phyloP scores from a whole-genome alignment of 2,113 vertebrate genomes.

The Ornithorhynchus anatinus region DNA sequence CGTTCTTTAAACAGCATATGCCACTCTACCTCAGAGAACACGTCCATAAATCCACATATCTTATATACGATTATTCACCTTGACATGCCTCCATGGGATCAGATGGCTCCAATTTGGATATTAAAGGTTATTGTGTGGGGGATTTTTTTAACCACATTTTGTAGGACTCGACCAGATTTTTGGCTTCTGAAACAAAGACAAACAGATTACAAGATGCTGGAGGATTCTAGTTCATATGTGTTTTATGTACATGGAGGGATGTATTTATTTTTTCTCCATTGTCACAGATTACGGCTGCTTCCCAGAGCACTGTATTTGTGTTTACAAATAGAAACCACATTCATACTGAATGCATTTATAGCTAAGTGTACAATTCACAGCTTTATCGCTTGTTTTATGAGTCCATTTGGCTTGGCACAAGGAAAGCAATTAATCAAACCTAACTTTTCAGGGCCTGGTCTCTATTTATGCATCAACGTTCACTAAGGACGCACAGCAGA shows the following conservation, averaged over 20 bases:
- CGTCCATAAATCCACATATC: conserved; percentile 14
- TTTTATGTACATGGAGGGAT: conserved; percentile 32
- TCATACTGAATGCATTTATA: conserved; percentile 52
- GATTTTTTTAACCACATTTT: not conserved
- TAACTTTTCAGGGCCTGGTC: conserved; percentile 13
- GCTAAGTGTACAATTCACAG: conserved; percentile 42
- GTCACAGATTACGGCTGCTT: conserved; percentile 30
- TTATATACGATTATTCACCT: conserved; percentile 10
- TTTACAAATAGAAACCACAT: conserved; percentile 57
- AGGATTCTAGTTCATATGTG: conserved; percentile 14
- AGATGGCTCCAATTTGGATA: conserved; percentile 42
- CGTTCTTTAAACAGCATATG: not conserved
- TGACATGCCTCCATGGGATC: conserved; percentile 32
- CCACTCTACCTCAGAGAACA: not conserved
- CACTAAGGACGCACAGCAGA: conserved; percentile 17
- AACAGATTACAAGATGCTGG: conserved; percentile 9
- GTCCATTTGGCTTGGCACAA: conserved; percentile 52
- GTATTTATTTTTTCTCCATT: conserved; percentile 44
- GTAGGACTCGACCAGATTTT: conserved; percentile 29
- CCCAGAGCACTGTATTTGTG: conserved; percentile 7
- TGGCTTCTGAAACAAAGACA: conserved; percentile 54
- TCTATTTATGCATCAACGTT: conserved; percentile 42
- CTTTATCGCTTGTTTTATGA: conserved; percentile 48
- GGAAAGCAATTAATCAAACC: conserved; percentile 55
- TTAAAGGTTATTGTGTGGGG: not conserved